Base-by-base conservation (phyloP, 2,888 invertebrate genomes). In the Argynnis bischoffii region DNA sequence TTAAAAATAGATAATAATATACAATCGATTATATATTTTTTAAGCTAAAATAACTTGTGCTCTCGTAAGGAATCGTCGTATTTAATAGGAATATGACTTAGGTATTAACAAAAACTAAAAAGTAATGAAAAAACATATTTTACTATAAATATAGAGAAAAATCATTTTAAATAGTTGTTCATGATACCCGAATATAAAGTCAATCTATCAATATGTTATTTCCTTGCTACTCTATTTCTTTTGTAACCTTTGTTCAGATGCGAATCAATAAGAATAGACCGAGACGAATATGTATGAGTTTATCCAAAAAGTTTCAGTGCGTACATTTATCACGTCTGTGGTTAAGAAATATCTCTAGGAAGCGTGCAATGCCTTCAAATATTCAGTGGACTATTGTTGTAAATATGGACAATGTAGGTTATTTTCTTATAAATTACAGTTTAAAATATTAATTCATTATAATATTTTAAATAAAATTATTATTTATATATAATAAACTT, bases 251-350 rank as follows among this genome's bases (percentile, higher is more conserved):
- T 60, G 50, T 60, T 61, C 60, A 35, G 50, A 61, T 50, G 31
- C 50, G 31, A 51, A 61, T 61, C 60, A 31, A 61, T 61, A 61
- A 51, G 60, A 61, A 51, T 35, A 48, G 60, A 16, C 60, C 60
- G 60, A 61, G 61, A 61, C 61, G 61, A 61, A 61, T 61, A 61
- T 61, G 61, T 61, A 61, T 61, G 61, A 61, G 51, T 31, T 60
- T 61, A 61, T 61, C 50, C 61, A 61, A 51, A 51, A 61, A 51
- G 50, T 60, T 61, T 60, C 51, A 18, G 15, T 51, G 50, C 51
- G 50, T 61, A 51, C 61, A 61, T 61, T 61, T 18, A 61, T 61
- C 61, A 61, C 48, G 61, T 18, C 51, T 60, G 60, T 48, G 60
- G 60, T n/a, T 50, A 50, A 50, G 16, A 50, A 35, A 60, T 51